Base-by-base conservation (phyloP, 2,797 vertebrate genomes). In the Sebastes variabilis region DNA sequence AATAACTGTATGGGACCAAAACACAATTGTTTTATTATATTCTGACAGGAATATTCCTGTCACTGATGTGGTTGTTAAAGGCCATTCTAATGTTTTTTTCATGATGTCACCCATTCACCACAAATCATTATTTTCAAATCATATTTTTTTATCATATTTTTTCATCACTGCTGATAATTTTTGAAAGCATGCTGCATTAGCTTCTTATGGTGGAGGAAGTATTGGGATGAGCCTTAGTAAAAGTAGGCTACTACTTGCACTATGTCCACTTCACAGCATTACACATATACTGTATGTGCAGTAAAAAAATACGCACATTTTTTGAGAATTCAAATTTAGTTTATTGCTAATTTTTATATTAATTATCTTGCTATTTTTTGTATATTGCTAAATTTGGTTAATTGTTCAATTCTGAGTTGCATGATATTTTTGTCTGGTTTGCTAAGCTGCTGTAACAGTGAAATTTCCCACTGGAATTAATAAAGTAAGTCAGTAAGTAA, bases 241-340 rank as follows among this genome's bases (percentile, higher is more conserved):
- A 60, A 30, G 4, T 61, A 42, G 38, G 42, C 18, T 9, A 52
- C 46, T 4, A n/a, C 46, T 52, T 52, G 46, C 18, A 52, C 46
- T 49, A 20, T 20, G 46, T 49, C 46, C 46, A 49, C 18, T 0
- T 20, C 46, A 49, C 18, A 49, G 46, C 46, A 49, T 20, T 49
- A 49, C 18, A 49, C 46, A 49, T 49, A 20, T 20, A 8, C 42
- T 16, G 16, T 49, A 42, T 16, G 38, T 42, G 14, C 38, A 42
- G 38, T 42, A 42, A 49, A 49, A 18, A 18, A 49, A 8, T 18
- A 18, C 0, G 6, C 18, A n/a, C 0, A 2, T 52, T 52, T 18
- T 20, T 52, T 52, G 46, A 46, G 42, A 46, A 46, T 18, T 46
- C 3, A 18, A 46, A 46, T 46, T 46, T 46, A 18, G 42, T 46